phyloP scores from a whole-genome alignment of 2,888 invertebrate species.

The Epirrhoe alternata region DNA sequence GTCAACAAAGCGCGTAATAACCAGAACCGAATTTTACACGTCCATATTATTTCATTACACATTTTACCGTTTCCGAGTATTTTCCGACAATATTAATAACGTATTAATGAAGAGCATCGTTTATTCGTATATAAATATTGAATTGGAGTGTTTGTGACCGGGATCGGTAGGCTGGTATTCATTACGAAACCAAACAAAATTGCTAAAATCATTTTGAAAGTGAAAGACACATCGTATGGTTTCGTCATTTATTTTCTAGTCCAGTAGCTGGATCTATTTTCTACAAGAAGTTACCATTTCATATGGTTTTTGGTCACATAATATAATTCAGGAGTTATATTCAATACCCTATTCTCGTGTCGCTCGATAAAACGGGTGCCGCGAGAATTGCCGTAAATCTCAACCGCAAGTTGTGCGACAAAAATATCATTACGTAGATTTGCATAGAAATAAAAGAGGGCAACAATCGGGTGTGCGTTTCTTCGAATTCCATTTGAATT shows the following conservation, averaged over 20 bases:
- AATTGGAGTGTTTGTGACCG: slow-evolving; percentile 31
- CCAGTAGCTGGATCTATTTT: too few species aligned
- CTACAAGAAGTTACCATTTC: neutral
- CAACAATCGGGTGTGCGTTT: slow-evolving; percentile 41
- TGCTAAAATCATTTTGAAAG: too few species aligned
- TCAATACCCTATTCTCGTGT: slow-evolving; percentile 48
- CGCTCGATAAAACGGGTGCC: slow-evolving; percentile 45
- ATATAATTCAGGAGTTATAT: slow-evolving; percentile 61
- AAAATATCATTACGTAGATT: slow-evolving; percentile 84
- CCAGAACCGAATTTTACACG: slow-evolving; percentile 18
- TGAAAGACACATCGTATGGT: too few species aligned
- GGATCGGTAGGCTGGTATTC: slow-evolving; percentile 18
- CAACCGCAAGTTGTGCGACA: slow-evolving; percentile 73
- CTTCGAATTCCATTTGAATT: slow-evolving; percentile 17
- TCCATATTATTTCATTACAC: slow-evolving; percentile 22
- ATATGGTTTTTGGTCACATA: neutral
- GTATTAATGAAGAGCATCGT: slow-evolving; percentile 50
- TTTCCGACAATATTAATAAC: slow-evolving; percentile 48
- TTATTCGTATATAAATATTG: slow-evolving; percentile 44
- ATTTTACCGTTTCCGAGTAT: slow-evolving; percentile 34
- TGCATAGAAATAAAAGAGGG: slow-evolving; percentile 75
- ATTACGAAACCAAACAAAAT: neutral
- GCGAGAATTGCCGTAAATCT: slow-evolving; percentile 67
- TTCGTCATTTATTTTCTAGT: too few species aligned
- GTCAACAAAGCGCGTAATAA: slow-evolving; percentile 16